These are phyloP conservation scores for Synanthedon myopaeformis DNA, from an alignment of 2,888 invertebrate species.

Conservation along the genomic window DNA sequence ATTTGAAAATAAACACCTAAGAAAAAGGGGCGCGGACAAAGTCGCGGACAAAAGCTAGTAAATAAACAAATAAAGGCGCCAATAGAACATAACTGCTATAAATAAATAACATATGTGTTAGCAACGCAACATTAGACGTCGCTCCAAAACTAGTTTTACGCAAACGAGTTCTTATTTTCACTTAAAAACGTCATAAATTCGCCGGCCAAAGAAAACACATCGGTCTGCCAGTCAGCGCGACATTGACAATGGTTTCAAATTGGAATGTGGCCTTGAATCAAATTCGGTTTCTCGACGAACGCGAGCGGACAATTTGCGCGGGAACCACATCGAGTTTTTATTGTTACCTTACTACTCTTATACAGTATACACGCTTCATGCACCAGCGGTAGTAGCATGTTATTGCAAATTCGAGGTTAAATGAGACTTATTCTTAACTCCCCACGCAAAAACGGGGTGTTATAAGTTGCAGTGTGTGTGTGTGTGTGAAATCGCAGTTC, in stretches of 20 bases:
- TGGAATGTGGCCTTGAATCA: conserved; percentile 65
- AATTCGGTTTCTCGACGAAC: conserved; percentile 45
- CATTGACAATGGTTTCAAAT: conserved; percentile 66
- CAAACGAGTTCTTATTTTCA: conserved; percentile 1
- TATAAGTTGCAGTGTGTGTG: no score
- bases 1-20: no score
- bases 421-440: no score
- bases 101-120: no score
- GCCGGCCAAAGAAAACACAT: conserved; percentile 39
- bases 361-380: not conserved
- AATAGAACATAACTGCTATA: no score
- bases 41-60: no score
- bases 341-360: not conserved
- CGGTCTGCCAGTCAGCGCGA: conserved; percentile 38
- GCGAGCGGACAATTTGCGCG: conserved; percentile 40
- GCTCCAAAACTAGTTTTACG: conserved; percentile 1
- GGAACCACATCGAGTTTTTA: conserved; percentile 22
- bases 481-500: no score
- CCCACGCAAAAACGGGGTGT: no score
- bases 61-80: no score
- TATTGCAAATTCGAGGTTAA: no score
- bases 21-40: no score
- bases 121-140: not conserved
- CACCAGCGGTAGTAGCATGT: no score
- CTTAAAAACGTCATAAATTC: not conserved